These are phyloP conservation scores for Pygocentrus nattereri DNA, from an alignment of 2,797 vertebrate genomes.

Conservation along the genomic window DNA sequence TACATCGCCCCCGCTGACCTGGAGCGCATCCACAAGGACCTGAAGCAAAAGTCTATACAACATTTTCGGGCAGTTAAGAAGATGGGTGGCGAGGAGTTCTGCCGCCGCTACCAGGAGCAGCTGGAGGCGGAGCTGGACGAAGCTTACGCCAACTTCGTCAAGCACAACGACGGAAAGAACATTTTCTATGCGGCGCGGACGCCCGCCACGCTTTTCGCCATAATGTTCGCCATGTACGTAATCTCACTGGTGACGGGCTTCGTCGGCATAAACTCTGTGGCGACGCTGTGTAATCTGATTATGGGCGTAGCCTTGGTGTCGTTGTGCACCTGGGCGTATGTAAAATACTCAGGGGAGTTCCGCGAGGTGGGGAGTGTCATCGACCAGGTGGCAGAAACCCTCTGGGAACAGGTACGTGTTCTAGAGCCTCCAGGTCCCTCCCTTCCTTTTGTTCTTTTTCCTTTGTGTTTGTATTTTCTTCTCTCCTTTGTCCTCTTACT, in stretches of 20 bases:
- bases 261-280: conserved; percentile 86
- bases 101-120: conserved; percentile 92
- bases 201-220: conserved; percentile 93
- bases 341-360: conserved; percentile 92
- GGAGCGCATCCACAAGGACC: conserved; percentile 87
- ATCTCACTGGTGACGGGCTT: conserved; percentile 92
- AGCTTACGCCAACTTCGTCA: conserved; percentile 90
- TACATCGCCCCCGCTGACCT: conserved; percentile 94
- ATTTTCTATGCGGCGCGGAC: conserved; percentile 97
- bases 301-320: conserved; percentile 85
- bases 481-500: background rate
- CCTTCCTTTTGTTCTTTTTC: background rate
- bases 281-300: conserved; percentile 84
- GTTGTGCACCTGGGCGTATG: conserved; percentile 88
- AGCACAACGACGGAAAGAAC: conserved; percentile 98
- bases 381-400: conserved; percentile 86
- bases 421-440: background rate
- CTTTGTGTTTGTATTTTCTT: background rate
- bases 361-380: conserved; percentile 89
- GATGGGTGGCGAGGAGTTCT: conserved; percentile 98
- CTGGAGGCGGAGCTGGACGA: conserved; percentile 92
- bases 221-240: conserved; percentile 96
- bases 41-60: conserved; percentile 82
- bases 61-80: conserved; percentile 94
- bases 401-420: conserved; percentile 89